These are phyloP conservation scores for Alosa alosa DNA, from an alignment of 2,113 vertebrate genomes.

Conservation along the genomic window DNA sequence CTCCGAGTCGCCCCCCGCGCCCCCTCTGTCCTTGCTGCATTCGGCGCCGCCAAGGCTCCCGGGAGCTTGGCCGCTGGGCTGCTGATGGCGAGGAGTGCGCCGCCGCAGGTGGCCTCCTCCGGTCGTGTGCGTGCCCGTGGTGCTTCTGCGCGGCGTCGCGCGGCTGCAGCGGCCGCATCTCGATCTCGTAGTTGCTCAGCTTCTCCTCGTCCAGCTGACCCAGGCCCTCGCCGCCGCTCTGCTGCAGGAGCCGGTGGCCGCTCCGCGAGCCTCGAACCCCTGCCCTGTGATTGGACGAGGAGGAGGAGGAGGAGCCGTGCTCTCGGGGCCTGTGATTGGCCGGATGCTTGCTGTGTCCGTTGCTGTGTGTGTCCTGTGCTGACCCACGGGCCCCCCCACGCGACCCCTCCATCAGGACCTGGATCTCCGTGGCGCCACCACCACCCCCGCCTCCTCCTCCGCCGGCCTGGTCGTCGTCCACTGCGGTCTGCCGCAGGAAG, in stretches of 20 bases:
- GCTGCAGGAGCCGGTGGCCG: conserved; percentile 80
- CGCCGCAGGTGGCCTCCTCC: no score
- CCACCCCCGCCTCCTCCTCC: conserved; percentile 17
- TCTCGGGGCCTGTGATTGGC: conserved; percentile 33
- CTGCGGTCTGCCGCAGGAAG: conserved; percentile 85
- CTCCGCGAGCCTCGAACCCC: conserved; percentile 67
- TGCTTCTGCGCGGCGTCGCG: conserved; percentile 74
- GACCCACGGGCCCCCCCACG: conserved; percentile 36
- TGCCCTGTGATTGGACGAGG: conserved; percentile 49
- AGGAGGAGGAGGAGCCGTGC: conserved; percentile 47
- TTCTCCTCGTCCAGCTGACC: conserved; percentile 89
- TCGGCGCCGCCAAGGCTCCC: no score
- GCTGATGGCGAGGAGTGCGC: conserved; percentile 68
- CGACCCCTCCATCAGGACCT: conserved; percentile 71
- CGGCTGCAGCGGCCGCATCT: conserved; percentile 90
- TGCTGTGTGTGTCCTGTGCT: conserved; percentile 68
- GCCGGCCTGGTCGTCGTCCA: conserved; percentile 79
- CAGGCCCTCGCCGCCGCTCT: conserved; percentile 68
- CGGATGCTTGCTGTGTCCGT: conserved; percentile 71
- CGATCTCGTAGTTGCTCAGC: conserved; percentile 94
- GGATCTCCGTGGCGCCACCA: conserved; percentile 64
- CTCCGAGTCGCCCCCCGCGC: conserved; percentile 57
- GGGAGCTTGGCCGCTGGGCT: conserved; percentile 84
- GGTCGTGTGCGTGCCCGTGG: conserved; percentile 64
- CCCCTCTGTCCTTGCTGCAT: conserved; percentile 33